Conservation (phyloP, 2,113 vertebrate genomes). For the Rallus limicola region DNA sequence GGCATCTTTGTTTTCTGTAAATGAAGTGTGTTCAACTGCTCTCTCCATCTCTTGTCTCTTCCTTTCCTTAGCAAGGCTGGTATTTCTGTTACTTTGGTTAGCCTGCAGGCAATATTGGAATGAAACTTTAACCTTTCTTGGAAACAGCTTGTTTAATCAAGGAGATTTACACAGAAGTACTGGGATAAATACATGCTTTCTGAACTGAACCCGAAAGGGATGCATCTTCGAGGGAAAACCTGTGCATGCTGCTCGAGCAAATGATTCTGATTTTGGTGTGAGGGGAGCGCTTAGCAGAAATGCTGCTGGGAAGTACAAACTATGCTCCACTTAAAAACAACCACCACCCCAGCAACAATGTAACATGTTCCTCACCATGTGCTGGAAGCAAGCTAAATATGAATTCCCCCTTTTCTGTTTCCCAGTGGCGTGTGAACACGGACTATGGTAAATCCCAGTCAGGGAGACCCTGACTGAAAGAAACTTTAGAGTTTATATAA, state of each 20-base stretch:
- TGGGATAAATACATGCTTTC: neutral
- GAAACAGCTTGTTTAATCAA: neutral
- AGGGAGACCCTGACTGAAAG: neutral
- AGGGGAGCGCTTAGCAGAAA: neutral
- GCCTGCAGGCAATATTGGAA: neutral
- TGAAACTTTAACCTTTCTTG: neutral
- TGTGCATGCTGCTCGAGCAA: neutral
- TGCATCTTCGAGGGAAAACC: neutral
- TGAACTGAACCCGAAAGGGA: neutral
- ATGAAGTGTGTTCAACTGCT: neutral
- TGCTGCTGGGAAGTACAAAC: neutral
- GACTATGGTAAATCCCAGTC: neutral
- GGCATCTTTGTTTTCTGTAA: slow-evolving; percentile 30
- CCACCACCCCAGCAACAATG: neutral
- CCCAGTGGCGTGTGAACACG: neutral
- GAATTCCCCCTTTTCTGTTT: neutral
- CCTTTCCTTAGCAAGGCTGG: neutral
- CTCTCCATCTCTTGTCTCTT: neutral
- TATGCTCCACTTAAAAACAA: neutral
- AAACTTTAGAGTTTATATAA: too few relatives aligned
- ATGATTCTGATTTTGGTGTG: neutral
- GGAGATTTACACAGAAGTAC: neutral
- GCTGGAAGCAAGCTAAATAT: neutral
- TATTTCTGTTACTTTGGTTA: slow-evolving; percentile 11
- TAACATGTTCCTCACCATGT: neutral